Percentiles rank a stretch among this genome's conserved stretches.
Conservation (phyloP, 2,113 vertebrate species). For the Himantopus leucocephalus region DNA sequence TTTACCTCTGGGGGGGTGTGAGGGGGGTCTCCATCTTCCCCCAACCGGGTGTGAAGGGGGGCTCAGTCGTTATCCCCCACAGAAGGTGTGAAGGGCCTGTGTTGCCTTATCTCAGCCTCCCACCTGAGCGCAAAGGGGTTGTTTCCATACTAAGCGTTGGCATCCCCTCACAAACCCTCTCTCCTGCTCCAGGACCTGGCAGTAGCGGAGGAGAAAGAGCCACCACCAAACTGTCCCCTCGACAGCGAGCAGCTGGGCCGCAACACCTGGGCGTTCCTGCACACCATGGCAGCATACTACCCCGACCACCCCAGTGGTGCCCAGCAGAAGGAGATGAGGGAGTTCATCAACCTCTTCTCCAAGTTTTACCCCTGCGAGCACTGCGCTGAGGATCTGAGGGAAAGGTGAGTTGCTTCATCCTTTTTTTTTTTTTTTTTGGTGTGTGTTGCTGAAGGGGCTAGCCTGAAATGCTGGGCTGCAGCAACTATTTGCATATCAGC, state of each 20-base stretch:
- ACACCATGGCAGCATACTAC: slow-evolving; percentile 95
- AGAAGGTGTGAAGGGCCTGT: no score
- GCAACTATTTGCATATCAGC: neutral
- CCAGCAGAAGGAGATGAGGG: slow-evolving; percentile 90
- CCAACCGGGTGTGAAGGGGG: no score
- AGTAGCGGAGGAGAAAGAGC: slow-evolving; percentile 58
- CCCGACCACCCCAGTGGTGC: slow-evolving; percentile 80
- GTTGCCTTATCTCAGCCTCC: rapidly evolving
- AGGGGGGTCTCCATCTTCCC: neutral
- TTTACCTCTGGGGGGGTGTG: no score
- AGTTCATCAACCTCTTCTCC: slow-evolving; percentile 92
- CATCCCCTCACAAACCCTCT: neutral
- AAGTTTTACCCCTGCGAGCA: slow-evolving; percentile 97
- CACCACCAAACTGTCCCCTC: slow-evolving; percentile 82
- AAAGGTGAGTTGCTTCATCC: slow-evolving; percentile 69
- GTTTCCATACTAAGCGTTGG: rapidly evolving
- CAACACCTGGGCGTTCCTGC: slow-evolving; percentile 91
- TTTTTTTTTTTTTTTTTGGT: neutral
- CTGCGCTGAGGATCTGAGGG: slow-evolving; percentile 89
- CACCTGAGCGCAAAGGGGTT: rapidly evolving
- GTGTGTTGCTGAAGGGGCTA: neutral
- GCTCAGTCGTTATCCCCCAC: neutral
- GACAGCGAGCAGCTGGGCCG: slow-evolving; percentile 92
- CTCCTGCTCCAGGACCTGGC: slow-evolving; percentile 18
- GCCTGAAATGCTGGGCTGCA: neutral